Conservation (phyloP, 2,797 vertebrate genomes). For the Crocidura indochinensis region DNA sequence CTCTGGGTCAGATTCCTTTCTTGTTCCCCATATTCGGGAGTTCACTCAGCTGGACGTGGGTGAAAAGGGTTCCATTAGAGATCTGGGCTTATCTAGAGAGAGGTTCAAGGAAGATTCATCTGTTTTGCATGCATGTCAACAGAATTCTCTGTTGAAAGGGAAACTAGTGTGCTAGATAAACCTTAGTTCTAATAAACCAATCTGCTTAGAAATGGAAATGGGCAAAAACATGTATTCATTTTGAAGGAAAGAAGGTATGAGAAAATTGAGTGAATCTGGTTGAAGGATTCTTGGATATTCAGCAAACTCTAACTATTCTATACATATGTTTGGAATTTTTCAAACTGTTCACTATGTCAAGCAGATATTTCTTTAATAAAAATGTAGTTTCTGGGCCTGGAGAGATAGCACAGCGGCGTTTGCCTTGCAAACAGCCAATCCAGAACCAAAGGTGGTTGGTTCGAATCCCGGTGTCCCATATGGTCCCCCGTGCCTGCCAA, state of each 20-base stretch:
- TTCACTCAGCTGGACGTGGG: not conserved
- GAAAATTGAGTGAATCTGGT: not conserved
- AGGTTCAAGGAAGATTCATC: not conserved
- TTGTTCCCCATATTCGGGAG: no score
- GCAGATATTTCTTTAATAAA: not conserved
- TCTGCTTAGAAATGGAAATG: not conserved
- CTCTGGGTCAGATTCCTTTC: not conserved
- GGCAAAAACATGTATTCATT: not conserved
- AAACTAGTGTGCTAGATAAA: no score
- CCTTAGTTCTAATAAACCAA: not conserved
- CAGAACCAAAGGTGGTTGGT: no score
- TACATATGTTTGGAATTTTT: not conserved
- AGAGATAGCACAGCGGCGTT: no score
- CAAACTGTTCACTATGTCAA: not conserved
- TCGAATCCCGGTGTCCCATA: no score
- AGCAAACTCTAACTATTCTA: not conserved
- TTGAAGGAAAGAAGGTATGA: not conserved
- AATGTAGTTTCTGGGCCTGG: no score
- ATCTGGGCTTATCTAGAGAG: not conserved
- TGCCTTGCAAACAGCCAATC: no score
- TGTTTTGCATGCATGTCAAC: not conserved
- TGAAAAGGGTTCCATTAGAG: not conserved
- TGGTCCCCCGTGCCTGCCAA: no score
- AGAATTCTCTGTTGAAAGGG: not conserved
- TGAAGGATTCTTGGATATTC: not conserved